phyloP scores from a whole-genome alignment of 1,140 invertebrate genomes.

The Saccostrea glomerata region DNA sequence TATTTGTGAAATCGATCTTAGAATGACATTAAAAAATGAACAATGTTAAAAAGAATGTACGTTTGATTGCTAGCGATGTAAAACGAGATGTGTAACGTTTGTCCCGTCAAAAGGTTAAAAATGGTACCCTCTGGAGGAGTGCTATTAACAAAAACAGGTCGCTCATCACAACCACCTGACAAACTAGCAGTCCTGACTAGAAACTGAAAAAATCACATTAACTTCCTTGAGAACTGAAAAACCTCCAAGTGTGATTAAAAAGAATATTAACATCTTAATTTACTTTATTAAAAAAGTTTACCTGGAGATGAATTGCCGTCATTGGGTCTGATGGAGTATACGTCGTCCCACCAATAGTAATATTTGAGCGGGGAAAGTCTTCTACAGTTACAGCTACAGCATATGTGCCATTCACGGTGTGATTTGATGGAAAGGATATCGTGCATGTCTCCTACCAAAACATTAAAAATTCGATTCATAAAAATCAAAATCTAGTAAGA shows the following conservation, averaged over 20 bases:
- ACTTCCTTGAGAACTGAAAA: background rate
- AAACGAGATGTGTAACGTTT: background rate
- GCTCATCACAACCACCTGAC: background rate
- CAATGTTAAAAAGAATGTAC: background rate
- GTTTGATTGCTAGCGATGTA: conserved; percentile 2
- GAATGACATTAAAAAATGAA: background rate
- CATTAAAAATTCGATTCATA: background rate
- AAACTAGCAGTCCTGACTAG: background rate
- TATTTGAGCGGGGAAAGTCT: conserved; percentile 56
- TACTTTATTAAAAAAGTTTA: conserved; percentile 31
- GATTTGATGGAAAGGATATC: conserved; percentile 40
- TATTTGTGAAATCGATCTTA: background rate
- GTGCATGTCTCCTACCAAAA: conserved; percentile 51
- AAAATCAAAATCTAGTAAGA: background rate
- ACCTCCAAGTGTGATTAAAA: background rate
- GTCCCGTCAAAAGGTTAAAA: background rate
- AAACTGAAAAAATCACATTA: background rate
- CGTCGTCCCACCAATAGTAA: conserved; percentile 49
- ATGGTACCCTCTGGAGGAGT: background rate
- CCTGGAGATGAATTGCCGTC: conserved; percentile 60
- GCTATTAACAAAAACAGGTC: background rate
- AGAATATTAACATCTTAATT: too few relatives aligned
- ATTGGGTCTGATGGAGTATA: conserved; percentile 53
- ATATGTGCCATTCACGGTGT: conserved; percentile 32
- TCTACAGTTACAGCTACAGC: conserved; percentile 59